phyloP scores from a whole-genome alignment of 2,888 invertebrate genomes.

The Papilio gigon region DNA sequence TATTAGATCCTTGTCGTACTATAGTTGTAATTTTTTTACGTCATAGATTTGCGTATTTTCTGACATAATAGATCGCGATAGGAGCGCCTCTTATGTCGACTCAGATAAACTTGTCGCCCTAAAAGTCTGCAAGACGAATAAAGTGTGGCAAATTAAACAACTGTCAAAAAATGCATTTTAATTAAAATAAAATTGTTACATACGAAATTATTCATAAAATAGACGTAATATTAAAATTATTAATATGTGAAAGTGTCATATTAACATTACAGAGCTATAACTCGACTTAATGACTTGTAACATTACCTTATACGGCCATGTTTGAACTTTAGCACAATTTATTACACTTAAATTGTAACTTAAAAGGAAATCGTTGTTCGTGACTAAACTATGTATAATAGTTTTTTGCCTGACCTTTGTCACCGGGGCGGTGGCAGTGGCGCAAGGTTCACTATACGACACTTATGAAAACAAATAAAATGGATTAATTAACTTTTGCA shows the following conservation, averaged over 20 bases:
- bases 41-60: no score
- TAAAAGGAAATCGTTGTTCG: constrained; percentile 39
- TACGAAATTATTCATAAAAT: no score
- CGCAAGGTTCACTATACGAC: constrained; percentile 28
- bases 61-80: no score
- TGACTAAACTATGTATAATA: constrained; percentile 35
- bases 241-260: constrained; percentile 27
- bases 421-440: constrained; percentile 30
- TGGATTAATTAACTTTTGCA: neutral
- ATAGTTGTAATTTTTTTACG: no score
- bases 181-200: no score
- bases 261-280: constrained; percentile 8
- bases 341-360: constrained; percentile 34
- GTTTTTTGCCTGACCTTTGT: constrained; percentile 39
- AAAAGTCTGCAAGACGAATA: no score
- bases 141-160: no score
- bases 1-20: no score
- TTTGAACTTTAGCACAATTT: constrained; percentile 39
- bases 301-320: constrained; percentile 25
- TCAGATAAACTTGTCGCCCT: no score
- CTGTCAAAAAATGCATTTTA: no score
- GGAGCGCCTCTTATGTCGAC: no score
- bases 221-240: neutral
- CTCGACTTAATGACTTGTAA: neutral
- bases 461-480: neutral